Conservation (phyloP, 2,888 invertebrate genomes). For the Emmelina monodactyla region DNA sequence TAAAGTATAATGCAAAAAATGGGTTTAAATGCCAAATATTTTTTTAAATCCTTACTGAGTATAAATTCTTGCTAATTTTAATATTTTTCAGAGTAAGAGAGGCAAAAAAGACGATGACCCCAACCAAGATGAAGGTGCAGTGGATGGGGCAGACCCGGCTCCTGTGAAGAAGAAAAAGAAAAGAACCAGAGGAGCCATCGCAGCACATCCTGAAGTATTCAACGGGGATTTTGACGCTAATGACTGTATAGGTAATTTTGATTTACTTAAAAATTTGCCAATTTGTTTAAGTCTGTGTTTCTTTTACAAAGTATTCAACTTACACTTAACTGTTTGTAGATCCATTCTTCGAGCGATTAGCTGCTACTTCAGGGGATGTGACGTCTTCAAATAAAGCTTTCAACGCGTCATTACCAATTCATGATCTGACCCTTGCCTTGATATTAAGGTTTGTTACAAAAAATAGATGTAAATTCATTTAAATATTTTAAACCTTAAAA, state of each 20-base stretch:
- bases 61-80: too few species aligned
- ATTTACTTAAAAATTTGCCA: too few species aligned
- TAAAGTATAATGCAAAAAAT: too few species aligned
- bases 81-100: constrained; percentile 37
- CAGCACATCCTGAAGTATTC: constrained; percentile 42
- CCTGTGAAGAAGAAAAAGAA: constrained; percentile 47
- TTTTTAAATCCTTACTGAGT: too few species aligned
- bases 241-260: constrained; percentile 48
- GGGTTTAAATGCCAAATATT: too few species aligned
- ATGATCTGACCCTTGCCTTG: constrained; percentile 44
- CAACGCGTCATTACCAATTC: constrained; percentile 64
- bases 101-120: constrained; percentile 53
- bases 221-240: constrained; percentile 54
- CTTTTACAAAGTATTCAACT: neutral
- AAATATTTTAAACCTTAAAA: neutral
- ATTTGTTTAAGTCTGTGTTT: neutral
- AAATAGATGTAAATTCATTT: neutral
- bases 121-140: constrained; percentile 36
- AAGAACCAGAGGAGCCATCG: constrained; percentile 41
- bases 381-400: constrained; percentile 69
- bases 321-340: constrained; percentile 29
- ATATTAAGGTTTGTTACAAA: constrained; percentile 35
- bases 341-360: constrained; percentile 68
- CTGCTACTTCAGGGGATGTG: constrained; percentile 67
- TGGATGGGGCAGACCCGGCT: constrained; percentile 27